phyloP scores from a whole-genome alignment of 2,797 vertebrate species.

The Aldrovandia affinis region DNA sequence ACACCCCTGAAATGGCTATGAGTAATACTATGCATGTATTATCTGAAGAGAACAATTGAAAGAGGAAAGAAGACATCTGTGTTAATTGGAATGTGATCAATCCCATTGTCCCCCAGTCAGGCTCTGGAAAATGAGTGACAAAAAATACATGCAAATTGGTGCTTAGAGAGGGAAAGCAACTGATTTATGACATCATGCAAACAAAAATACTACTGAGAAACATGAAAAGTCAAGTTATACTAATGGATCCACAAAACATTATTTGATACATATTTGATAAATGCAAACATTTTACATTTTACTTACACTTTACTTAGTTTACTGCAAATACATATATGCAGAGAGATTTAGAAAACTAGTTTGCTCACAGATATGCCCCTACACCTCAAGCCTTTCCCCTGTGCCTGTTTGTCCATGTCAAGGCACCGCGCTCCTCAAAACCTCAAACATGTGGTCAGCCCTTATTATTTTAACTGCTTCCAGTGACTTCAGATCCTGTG shows the following conservation, averaged over 20 bases:
- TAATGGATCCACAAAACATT: neutral
- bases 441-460: constrained; percentile 76
- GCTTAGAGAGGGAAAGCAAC: neutral
- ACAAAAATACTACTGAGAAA: neutral
- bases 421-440: constrained; percentile 61
- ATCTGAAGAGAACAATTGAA: neutral
- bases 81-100: neutral
- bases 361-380: neutral
- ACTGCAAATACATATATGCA: too few species aligned
- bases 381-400: neutral
- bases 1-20: neutral
- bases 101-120: neutral
- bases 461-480: constrained; percentile 89
- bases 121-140: neutral
- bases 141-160: neutral
- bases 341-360: too few species aligned
- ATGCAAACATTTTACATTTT: too few species aligned
- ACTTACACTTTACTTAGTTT: too few species aligned
- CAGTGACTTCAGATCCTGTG: constrained; percentile 84
- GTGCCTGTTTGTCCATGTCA: constrained; percentile 47
- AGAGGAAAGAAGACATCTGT: neutral
- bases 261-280: too few species aligned
- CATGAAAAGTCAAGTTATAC: neutral
- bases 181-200: neutral
- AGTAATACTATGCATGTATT: neutral